Base-by-base conservation (phyloP, 2,797 vertebrate species). In the Propithecus perrieri region DNA sequence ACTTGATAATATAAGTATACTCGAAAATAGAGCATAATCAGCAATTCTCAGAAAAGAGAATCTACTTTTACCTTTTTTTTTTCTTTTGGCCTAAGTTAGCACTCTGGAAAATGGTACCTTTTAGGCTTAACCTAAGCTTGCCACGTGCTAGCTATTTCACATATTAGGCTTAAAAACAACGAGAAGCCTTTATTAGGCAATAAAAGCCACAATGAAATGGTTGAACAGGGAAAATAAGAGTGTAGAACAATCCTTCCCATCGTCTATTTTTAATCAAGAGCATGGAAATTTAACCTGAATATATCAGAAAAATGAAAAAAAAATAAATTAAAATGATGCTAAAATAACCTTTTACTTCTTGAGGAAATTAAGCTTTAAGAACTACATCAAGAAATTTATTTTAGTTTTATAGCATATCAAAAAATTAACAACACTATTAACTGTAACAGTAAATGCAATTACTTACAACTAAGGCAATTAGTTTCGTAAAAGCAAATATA, bases 1-100 rank as follows among this genome's bases (percentile, higher is more conserved):
- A 4, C 48, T 57, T 80, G 26, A 89, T 79, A 48, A 87, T 96
- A 93, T 96, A 94, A 87, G 28, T 33, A 78, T 69, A 72, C 63
- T 38, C 41, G 5, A 85, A 84, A 87, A 69, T 24, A 69, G n/a
- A 43, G 5, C 18, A 81, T 41, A 74, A 79, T 69, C 38, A 91
- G 18, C n/a, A 85, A 86, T 67, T 41, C 6, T 14, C 12, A 46
- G 20, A 80, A 95, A 93, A 91, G 7, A 81, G 4, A 91, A 89
- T 48, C 28, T 61, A 78, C 14, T 85, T 81, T 84, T 41, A 12
- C 24, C 10, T 55, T 79, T 79, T 79, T 20, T 35, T 35, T 38
- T 14, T 14, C 26, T 13, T 76, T 63, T 63, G 13, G 15, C 14
- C 13, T 65, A 43, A 26, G 30, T 26, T 88, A 87, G 9, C 38